phyloP scores from a whole-genome alignment of 2,797 vertebrate species.

The Oreochromis mossambicus region DNA sequence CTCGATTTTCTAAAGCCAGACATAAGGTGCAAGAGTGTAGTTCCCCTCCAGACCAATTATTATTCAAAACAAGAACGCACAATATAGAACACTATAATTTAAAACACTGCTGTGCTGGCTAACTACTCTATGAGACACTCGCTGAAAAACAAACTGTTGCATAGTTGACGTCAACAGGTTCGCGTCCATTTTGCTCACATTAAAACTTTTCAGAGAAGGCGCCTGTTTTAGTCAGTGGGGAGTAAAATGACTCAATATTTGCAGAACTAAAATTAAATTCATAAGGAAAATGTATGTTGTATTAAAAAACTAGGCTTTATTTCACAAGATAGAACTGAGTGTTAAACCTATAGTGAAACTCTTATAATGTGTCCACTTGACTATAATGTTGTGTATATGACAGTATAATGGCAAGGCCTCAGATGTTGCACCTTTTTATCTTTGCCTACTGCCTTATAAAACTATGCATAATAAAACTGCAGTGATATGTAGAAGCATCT shows the following conservation, averaged over 20 bases:
- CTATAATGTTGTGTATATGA: neutral
- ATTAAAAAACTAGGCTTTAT: neutral
- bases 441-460: neutral
- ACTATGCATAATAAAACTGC: neutral
- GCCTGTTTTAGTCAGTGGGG: neutral
- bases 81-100: neutral
- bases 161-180: neutral
- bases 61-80: neutral
- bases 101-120: neutral
- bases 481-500: neutral
- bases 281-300: neutral
- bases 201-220: neutral
- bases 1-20: neutral
- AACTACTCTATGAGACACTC: neutral
- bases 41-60: neutral
- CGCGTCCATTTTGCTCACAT: neutral
- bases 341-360: neutral
- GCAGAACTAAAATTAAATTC: neutral
- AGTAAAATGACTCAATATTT: neutral
- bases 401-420: neutral
- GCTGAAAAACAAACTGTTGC: neutral
- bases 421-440: neutral
- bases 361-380: neutral
- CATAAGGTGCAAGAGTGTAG: neutral
- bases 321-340: neutral